These are phyloP conservation scores for Bergia sp. DNA, from an alignment of 92 coral and sea anemone genomes.

Conservation along the genomic window DNA sequence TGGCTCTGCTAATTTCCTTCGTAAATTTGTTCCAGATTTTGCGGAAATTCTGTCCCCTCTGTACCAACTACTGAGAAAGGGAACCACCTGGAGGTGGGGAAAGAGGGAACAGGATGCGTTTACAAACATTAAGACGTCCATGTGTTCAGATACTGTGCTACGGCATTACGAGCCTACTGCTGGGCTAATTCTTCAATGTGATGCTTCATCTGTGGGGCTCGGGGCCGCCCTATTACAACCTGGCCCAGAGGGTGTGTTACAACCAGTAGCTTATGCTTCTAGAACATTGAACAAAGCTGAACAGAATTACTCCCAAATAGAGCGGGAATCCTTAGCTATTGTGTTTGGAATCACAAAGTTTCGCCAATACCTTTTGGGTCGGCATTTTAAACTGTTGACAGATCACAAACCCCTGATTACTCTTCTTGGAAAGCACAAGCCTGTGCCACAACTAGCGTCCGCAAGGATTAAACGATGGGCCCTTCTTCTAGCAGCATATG, in stretches of 20 bases:
- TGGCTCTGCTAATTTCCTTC: conserved; percentile 53
- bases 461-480: conserved; percentile 60
- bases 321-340: conserved; percentile 56
- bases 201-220: conserved; percentile 51
- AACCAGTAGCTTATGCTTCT: conserved; percentile 63
- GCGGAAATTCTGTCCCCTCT: conserved; percentile 52
- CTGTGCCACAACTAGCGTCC: conserved; percentile 60
- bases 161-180: conserved; percentile 52
- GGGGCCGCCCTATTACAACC: conserved; percentile 47
- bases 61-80: conserved; percentile 37
- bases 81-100: conserved; percentile 2
- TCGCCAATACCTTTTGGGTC: conserved; percentile 45
- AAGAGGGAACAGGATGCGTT: conserved; percentile 45
- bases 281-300: conserved; percentile 56
- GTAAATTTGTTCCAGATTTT: conserved; percentile 54
- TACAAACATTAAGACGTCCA: conserved; percentile 8
- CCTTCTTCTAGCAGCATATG: conserved; percentile 58
- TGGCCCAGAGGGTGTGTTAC: conserved; percentile 32
- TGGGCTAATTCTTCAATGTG: conserved; percentile 46
- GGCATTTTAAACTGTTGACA: conserved; percentile 34
- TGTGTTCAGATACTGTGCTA: conserved; percentile 42
- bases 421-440: conserved; percentile 63
- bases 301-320: conserved; percentile 52
- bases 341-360: conserved; percentile 55
- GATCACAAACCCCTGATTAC: conserved; percentile 68